Evolutionary conservation across 2,113 vertebrate genomes (phyloP).

Genomic region (Orthonyx spaldingii): DNA sequence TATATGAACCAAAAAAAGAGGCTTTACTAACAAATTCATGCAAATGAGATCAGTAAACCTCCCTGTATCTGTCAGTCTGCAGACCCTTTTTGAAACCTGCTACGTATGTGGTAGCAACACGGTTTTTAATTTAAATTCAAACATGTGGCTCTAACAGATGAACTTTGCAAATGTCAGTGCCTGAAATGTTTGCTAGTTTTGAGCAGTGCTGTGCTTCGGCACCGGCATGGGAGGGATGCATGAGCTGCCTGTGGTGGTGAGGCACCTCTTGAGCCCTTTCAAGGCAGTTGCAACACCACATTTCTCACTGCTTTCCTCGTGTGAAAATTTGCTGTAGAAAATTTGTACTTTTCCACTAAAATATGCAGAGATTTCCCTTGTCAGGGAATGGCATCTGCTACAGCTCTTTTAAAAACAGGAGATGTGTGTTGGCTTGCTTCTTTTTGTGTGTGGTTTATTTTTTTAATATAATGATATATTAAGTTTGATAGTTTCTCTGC

Average conservation of each 20-base stretch:
- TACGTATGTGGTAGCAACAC: background rate
- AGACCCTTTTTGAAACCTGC: background rate
- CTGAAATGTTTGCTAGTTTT: background rate
- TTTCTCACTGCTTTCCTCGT: background rate
- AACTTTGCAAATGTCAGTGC: background rate
- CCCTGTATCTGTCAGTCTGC: background rate
- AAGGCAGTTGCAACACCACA: fast-evolving
- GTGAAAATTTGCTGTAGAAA: background rate
- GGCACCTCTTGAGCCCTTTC: background rate
- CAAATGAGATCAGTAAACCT: background rate
- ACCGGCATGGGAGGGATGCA: background rate
- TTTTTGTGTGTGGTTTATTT: background rate
- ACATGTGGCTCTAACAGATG: background rate
- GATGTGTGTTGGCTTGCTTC: background rate
- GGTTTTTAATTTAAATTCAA: background rate
- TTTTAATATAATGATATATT: background rate
- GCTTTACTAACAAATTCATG: background rate
- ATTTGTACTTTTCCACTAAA: background rate
- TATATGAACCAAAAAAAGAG: background rate
- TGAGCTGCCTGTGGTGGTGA: background rate
- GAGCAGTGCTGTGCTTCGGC: fast-evolving
- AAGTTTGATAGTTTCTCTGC: background rate
- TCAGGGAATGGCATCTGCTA: background rate
- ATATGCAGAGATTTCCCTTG: background rate
- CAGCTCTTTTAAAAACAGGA: background rate